These are phyloP conservation scores for Amiota communis DNA, from an alignment of 2,888 invertebrate species.

Conservation along the genomic window DNA sequence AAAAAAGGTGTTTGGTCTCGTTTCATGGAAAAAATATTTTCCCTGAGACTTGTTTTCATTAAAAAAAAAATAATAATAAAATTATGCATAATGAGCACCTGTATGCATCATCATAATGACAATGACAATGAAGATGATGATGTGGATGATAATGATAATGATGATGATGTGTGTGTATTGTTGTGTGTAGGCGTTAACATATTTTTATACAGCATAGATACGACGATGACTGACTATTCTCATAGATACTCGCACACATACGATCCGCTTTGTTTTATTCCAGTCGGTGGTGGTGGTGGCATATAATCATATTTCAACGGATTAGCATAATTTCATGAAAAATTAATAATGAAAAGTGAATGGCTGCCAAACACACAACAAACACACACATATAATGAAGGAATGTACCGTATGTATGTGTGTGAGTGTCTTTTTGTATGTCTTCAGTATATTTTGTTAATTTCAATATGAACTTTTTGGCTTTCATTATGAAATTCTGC, in stretches of 20 bases:
- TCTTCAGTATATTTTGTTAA: background rate
- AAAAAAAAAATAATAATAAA: constrained; percentile 50
- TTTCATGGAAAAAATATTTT: background rate
- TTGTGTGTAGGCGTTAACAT: background rate
- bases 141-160: too few relatives aligned
- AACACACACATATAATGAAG: background rate
- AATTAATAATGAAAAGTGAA: constrained; percentile 69
- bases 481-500: too few relatives aligned
- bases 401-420: background rate
- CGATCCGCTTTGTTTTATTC: constrained; percentile 45
- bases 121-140: too few relatives aligned
- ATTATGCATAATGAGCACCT: constrained; percentile 53
- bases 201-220: background rate
- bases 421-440: background rate
- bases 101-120: background rate
- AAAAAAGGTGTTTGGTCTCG: too few relatives aligned
- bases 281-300: constrained; percentile 60
- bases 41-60: constrained; percentile 21
- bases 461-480: background rate
- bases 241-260: constrained; percentile 36
- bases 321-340: constrained; percentile 66
- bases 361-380: constrained; percentile 38
- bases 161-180: background rate
- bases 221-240: background rate
- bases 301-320: constrained; percentile 68